Base-by-base conservation (phyloP, 2,113 vertebrate species). In the Otis tarda region DNA sequence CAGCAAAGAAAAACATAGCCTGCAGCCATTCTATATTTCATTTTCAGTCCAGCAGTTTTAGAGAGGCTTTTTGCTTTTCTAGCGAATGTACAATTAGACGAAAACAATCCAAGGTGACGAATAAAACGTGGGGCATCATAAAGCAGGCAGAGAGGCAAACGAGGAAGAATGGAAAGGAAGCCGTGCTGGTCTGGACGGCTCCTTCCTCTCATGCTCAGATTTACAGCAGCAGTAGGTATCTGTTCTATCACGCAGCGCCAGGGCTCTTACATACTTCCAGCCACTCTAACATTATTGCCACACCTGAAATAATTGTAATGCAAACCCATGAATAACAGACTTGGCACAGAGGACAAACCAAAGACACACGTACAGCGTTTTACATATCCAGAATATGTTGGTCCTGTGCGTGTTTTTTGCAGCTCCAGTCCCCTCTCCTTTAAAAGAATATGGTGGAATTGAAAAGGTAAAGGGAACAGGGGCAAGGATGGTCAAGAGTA, bases 41-140 rank as follows among this genome's bases (percentile, higher is more conserved):
- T 98, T 98, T 97, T 98, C 98, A 97, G 96, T 98, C 97, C 97
- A 98, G 95, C 95, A 97, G 96, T 98, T 98, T 98, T 96, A 98
- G 95, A 96, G 94, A 96, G 92, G 41, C 21, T 95, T 96, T 95
- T 90, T 93, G 93, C 92, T 97, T 97, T 97, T 70, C 92, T 59
- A 83, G 89, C 14, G 68, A 96, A 96, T 95, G 37, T 95, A 91
- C 87, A 60, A 78, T 88, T 82, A 91, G 78, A 97, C 68, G 63
- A 97, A 97, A 96, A 77, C 43, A 89, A 91, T 84, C 60, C 31
- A 93, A 96, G 85, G 73, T 95, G 85, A 85, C 7, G 4, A 91
- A 95, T 87, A 71, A 93, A 94, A 93, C 37, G 87, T 86, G 64
- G 65, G 65, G 33, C 64, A 78, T 50, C 89, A 75, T 84, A 91